Conservation (phyloP, 1,140 invertebrate species). For the Manduca sexta region DNA sequence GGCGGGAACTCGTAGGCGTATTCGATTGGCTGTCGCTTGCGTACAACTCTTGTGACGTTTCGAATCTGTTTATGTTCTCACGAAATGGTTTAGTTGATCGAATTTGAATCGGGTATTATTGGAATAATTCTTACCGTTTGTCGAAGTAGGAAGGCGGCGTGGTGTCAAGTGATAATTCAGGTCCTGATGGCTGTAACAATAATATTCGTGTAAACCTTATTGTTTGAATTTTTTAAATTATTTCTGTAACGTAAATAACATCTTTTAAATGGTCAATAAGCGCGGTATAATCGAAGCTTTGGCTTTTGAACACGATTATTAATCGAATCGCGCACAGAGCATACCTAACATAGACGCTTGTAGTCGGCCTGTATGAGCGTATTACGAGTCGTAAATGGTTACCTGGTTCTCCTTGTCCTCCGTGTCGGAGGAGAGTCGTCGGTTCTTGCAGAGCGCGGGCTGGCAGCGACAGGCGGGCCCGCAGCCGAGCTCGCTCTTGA, state of each 20-base stretch:
- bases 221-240: too few relatives aligned
- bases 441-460: constrained; percentile 68
- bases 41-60: constrained; percentile 42
- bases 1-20: not conserved
- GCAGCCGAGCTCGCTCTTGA: constrained; percentile 69
- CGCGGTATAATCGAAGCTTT: too few relatives aligned
- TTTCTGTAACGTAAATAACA: too few relatives aligned
- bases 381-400: constrained; percentile 6
- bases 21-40: not conserved
- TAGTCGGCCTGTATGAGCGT: not conserved
- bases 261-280: too few relatives aligned
- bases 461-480: constrained; percentile 72
- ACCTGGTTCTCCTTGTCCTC: constrained; percentile 64
- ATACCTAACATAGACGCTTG: too few relatives aligned
- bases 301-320: too few relatives aligned
- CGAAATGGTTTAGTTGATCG: too few relatives aligned
- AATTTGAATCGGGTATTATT: too few relatives aligned
- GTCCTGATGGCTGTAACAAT: constrained; percentile 42
- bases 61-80: constrained; percentile 30
- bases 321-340: too few relatives aligned
- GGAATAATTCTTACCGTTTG: constrained; percentile 37
- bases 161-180: constrained; percentile 29
- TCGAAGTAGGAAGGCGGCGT: constrained; percentile 52
- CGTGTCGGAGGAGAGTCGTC: constrained; percentile 38
- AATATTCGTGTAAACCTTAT: too few relatives aligned